Base-by-base conservation (phyloP, 2,797 vertebrate species). In the Alauda arvensis region DNA sequence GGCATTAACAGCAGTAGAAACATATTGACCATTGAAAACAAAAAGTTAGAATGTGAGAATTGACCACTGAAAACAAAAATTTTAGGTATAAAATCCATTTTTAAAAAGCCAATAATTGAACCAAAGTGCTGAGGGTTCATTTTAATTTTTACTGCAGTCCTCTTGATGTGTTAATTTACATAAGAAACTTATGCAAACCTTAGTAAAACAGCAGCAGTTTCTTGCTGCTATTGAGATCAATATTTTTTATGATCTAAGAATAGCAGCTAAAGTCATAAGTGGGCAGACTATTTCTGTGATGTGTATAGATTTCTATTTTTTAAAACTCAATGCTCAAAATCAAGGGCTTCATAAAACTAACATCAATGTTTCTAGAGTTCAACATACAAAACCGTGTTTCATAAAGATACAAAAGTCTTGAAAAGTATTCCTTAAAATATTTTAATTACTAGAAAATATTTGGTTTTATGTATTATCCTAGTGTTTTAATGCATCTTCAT, bases 391-490 rank as follows among this genome's bases (percentile, higher is more conserved):
- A 60, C 5, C 16, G 15, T 33, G 6, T n/a, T 76, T 52, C 29
- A 15, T 43, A 34, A 62, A 12, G 9, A 19, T 25, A 66, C 24
- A 53, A 49, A 10, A 9, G 1, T 12, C 3, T 28, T 70, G 59
- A 51, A 62, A 67, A 62, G 6, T 28, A 45, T 34, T 45, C 4
- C 15, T 9, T 48, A n/a, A 69, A 46, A 46, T 60, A 52, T 21
- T 81, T 53, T 57, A 57, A 55, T n/a, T 68, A 3, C 10, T 23
- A 39, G 15, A 39, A 67, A 34, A 4, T 16, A 7, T 37, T 85
- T 55, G 2, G 2, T n/a, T 57, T 65, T n/a, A 9, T 34, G 2
- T 18, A n/a, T 31, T 60, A 37, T 2, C 3, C 2, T 12, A 42
- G 17, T 37, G 4, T 17, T 77, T 59, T 74, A 33, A 33, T 55